These are phyloP conservation scores for Noctua janthe DNA, from an alignment of 2,888 invertebrate genomes.

Conservation along the genomic window DNA sequence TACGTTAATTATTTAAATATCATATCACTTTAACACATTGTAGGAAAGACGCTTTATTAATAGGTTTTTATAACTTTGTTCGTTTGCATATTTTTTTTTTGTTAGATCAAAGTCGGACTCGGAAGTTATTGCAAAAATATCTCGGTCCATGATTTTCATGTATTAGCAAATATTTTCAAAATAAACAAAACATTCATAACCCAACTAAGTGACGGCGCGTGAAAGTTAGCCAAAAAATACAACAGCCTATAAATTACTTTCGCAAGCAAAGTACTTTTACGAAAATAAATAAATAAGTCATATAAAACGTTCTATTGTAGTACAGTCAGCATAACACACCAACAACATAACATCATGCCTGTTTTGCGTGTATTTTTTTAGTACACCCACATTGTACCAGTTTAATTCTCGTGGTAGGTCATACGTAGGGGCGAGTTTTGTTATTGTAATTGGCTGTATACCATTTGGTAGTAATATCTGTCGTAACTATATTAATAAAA, in stretches of 20 bases:
- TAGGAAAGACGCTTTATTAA: no score
- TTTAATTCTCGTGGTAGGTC: background rate
- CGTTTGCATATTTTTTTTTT: no score
- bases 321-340: background rate
- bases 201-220: background rate
- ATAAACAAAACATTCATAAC: conserved; percentile 16
- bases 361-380: background rate
- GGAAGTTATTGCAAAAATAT: conserved; percentile 9
- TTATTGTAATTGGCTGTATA: background rate
- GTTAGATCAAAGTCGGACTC: no score
- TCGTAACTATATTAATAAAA: no score
- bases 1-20: no score
- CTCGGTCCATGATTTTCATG: background rate
- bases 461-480: no score
- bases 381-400: background rate
- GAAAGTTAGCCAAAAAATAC: conserved; percentile 34
- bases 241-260: conserved; percentile 15
- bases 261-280: background rate
- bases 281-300: conserved; percentile 23
- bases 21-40: no score
- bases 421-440: background rate
- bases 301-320: background rate
- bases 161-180: conserved; percentile 13
- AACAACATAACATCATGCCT: background rate
- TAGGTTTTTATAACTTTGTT: no score